Evolutionary conservation across 2,797 vertebrate genomes (phyloP), one percentile per base, ranked within the genome.

Genomic region (Rhynchotus rufescens): DNA sequence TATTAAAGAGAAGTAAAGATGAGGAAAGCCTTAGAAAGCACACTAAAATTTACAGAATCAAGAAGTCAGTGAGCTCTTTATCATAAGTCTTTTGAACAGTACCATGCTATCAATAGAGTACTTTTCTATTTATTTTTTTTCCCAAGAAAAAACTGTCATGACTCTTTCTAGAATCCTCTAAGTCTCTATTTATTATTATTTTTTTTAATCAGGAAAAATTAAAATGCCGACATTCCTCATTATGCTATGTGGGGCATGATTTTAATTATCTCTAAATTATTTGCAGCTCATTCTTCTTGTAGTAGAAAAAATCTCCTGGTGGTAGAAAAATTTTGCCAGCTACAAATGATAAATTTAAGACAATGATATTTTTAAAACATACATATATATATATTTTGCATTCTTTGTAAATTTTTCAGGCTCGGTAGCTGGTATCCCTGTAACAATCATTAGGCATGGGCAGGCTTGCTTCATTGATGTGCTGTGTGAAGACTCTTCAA

Each of bases 391-490:
- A n/a, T n/a, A n/a, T n/a, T n/a, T 78, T 23, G 5, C 7, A 34
- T 13, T 25, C 64, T 88, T 77, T 71, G 28, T 2, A 47, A 23
- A 38, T 72, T 71, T 71, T 74, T 30, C 36, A 45, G 32, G 32
- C 60, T 81, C 38, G 47, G 25, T 92, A 77, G 25, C 86, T 71
- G 34, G 10, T 68, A 77, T 74, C 12, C 20, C 34, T 86, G 38
- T 34, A 77, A 61, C 14, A 81, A 44, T 67, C 61, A 57, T 93
- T 89, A 74, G 52, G 51, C 94, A 84, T 80, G 26, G 74, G 14
- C 34, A 94, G 64, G 44, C 22, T 93, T 47, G 62, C 93, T 91
- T 92, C 56, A 86, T 92, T 93, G 94, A 92, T 91, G 67, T 12
- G 1, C 32, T 36, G 44, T 38, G 36, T 76, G 47, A 88, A 88